These are phyloP conservation scores for Ypsolopha sequella DNA, from an alignment of 2,888 invertebrate species.

Conservation along the genomic window DNA sequence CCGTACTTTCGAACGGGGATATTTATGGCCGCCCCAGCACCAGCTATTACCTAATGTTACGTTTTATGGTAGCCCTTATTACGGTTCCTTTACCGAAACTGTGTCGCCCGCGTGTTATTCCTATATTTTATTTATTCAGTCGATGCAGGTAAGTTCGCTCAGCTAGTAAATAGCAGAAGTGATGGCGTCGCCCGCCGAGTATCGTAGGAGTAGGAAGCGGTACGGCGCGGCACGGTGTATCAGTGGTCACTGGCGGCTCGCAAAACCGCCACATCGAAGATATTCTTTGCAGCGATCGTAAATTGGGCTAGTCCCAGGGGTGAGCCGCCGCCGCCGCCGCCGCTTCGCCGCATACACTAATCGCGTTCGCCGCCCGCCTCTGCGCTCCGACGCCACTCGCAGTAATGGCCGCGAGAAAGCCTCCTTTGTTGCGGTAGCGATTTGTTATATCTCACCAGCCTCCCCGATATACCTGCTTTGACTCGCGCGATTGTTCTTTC, in stretches of 20 bases:
- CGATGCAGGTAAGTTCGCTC: not conserved
- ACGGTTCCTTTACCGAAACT: conserved; percentile 48
- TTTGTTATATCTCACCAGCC: conserved; percentile 63
- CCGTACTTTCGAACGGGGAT: conserved; percentile 68
- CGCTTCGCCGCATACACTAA: conserved; percentile 44
- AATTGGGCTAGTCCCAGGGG: conserved; percentile 41
- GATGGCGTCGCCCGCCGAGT: not conserved
- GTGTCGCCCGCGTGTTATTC: conserved; percentile 28
- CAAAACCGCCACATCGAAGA: conserved; percentile 53
- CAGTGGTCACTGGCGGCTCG: conserved; percentile 43
- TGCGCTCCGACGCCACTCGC: conserved; percentile 21
- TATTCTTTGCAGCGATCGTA: conserved; percentile 65
- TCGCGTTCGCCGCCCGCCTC: conserved; percentile 34
- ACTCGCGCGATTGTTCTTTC: conserved; percentile 67
- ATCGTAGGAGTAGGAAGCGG: not conserved
- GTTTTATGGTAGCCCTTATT: conserved; percentile 69
- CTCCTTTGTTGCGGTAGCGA: conserved; percentile 63
- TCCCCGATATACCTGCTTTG: conserved; percentile 59
- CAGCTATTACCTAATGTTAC: conserved; percentile 69
- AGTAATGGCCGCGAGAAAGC: conserved; percentile 67
- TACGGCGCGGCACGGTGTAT: conserved; percentile 7
- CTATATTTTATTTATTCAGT: conserved; percentile 37
- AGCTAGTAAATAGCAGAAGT: not conserved
- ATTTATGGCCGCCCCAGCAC: conserved; percentile 69
- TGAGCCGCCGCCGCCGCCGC: conserved; percentile 12